Evolutionary conservation across 2,113 vertebrate genomes (phyloP).

Genomic region (Onychorhynchus coronatus): DNA sequence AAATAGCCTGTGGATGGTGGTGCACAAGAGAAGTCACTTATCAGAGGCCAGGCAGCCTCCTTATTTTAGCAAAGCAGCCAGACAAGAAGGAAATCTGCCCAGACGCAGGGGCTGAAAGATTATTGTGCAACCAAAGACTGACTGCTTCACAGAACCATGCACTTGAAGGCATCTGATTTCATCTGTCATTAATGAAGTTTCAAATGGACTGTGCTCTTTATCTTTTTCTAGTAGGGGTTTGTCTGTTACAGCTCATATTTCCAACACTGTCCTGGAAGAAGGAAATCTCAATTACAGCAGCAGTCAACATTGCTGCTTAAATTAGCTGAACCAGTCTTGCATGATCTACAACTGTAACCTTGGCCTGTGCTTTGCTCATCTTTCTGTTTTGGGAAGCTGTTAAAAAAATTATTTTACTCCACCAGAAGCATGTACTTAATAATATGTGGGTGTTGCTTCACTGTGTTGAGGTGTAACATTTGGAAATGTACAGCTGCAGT

Average conservation of each 20-base stretch:
- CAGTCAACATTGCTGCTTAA: not conserved
- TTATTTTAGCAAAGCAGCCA: conserved; percentile 47
- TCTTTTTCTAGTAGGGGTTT: not conserved
- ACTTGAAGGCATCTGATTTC: conserved; percentile 13
- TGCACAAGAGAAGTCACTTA: conserved; percentile 8
- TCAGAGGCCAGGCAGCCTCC: not conserved
- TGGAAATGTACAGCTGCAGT: not conserved
- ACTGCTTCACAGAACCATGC: conserved; percentile 27
- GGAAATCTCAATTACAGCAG: not conserved
- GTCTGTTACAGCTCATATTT: not conserved
- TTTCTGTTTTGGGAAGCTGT: conserved; percentile 7
- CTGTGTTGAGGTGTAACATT: not conserved
- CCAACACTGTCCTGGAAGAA: not conserved
- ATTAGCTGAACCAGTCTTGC: not conserved
- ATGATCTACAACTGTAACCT: not conserved
- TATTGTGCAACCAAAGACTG: conserved; percentile 8
- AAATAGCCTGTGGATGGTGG: not conserved
- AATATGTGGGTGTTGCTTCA: not conserved
- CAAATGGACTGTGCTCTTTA: not conserved
- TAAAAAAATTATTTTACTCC: not conserved
- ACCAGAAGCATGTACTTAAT: not conserved
- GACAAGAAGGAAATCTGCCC: conserved; percentile 54
- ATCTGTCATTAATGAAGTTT: conserved; percentile 12
- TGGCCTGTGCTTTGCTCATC: not conserved
- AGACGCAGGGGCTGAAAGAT: not conserved